These are phyloP conservation scores for Oncorhynchus keta DNA, from an alignment of 2,113 vertebrate species.

Conservation along the genomic window DNA sequence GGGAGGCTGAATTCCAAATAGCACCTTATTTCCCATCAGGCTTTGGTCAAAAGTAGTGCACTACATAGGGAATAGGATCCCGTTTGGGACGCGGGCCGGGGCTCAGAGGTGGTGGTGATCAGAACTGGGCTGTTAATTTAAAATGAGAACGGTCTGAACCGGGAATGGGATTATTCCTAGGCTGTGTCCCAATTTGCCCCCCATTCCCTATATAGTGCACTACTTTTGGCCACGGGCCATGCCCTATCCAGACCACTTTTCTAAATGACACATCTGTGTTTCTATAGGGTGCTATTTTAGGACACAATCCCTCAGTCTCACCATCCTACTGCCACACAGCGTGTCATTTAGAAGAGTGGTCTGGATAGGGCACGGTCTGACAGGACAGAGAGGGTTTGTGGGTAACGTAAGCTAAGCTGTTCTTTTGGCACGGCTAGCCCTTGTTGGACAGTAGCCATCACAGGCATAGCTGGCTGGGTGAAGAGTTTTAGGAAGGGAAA, in stretches of 20 bases:
- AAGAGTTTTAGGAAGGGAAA: too few relatives aligned
- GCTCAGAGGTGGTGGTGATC: slow-evolving; percentile 13
- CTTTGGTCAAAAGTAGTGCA: not conserved
- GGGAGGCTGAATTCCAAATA: slow-evolving; percentile 13
- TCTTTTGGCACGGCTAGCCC: too few relatives aligned
- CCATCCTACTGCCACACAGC: slow-evolving; percentile 55
- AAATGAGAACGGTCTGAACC: slow-evolving; percentile 56
- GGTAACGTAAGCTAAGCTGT: too few relatives aligned
- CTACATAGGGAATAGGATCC: too few relatives aligned
- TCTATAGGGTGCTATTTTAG: slow-evolving; percentile 44
- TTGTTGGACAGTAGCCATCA: not conserved
- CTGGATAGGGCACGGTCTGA: not conserved
- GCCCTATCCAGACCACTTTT: slow-evolving; percentile 25
- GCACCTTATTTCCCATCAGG: slow-evolving; percentile 6
- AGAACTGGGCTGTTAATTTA: slow-evolving; percentile 70
- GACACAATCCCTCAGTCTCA: slow-evolving; percentile 26
- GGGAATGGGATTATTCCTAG: slow-evolving; percentile 70
- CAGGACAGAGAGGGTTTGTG: too few relatives aligned
- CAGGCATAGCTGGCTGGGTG: not conserved
- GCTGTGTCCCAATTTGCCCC: too few relatives aligned
- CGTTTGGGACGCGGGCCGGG: too few relatives aligned
- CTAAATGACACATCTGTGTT: slow-evolving; percentile 56
- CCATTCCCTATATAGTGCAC: too few relatives aligned
- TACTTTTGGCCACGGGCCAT: too few relatives aligned
- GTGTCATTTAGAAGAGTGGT: slow-evolving; percentile 58